phyloP scores from a whole-genome alignment of 2,888 invertebrate genomes.

The Enoplolaimus lenunculus region DNA sequence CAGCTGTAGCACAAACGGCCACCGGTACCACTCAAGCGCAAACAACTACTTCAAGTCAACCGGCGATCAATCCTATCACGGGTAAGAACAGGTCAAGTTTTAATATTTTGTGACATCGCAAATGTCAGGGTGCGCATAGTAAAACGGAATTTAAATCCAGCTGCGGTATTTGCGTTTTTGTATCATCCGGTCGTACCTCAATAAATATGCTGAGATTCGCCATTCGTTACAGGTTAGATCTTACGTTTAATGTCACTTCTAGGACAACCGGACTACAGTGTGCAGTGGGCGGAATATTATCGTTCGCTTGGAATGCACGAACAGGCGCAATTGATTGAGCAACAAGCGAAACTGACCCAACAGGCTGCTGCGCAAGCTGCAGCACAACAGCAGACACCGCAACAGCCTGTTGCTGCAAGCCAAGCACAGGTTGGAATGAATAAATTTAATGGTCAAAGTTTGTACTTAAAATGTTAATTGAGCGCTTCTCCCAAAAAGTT shows the following conservation, averaged over 20 bases:
- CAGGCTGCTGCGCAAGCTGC: constrained; percentile 23
- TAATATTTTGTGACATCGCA: too few relatives aligned
- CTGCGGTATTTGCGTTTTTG: too few relatives aligned
- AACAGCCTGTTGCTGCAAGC: neutral
- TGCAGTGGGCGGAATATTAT: constrained; percentile 96
- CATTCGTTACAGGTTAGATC: too few relatives aligned
- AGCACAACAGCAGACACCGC: constrained; percentile 11
- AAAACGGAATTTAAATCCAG: too few relatives aligned
- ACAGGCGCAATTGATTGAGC: constrained; percentile 84
- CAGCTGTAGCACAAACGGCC: neutral
- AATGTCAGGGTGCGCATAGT: too few relatives aligned
- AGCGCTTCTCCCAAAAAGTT: too few relatives aligned
- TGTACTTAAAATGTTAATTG: too few relatives aligned
- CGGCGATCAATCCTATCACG: neutral
- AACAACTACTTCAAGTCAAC: neutral
- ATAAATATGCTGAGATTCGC: too few relatives aligned
- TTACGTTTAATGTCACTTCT: too few relatives aligned
- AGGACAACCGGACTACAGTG: constrained; percentile 81
- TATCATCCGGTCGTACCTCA: too few relatives aligned
- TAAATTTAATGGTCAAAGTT: too few relatives aligned
- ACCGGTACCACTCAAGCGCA: neutral
- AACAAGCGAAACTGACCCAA: constrained; percentile 59
- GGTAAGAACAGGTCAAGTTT: too few relatives aligned
- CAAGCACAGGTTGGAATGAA: constrained; percentile 13
- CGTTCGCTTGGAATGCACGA: constrained; percentile 75